These are phyloP conservation scores for Numida meleagris DNA, from an alignment of 2,113 vertebrate species.

Conservation along the genomic window DNA sequence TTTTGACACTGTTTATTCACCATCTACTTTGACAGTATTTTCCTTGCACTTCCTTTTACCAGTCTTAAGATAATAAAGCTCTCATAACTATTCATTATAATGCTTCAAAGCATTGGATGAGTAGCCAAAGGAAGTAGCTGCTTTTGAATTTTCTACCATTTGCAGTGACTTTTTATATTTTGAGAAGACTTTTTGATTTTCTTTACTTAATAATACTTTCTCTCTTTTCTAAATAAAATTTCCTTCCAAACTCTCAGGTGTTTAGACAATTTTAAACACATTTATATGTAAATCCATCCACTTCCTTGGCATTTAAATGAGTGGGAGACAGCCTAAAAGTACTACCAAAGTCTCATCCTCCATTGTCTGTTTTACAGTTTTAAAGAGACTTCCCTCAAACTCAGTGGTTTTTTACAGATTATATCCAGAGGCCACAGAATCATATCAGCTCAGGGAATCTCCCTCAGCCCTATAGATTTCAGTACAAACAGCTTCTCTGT, in stretches of 20 bases:
- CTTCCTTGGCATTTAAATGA: not conserved
- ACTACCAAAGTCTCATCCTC: not conserved
- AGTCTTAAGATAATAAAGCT: not conserved
- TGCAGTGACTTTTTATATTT: not conserved
- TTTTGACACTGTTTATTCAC: not conserved
- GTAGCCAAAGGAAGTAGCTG: not conserved
- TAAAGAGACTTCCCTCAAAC: not conserved
- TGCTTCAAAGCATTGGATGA: not conserved
- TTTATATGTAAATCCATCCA: not conserved
- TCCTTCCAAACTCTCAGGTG: not conserved
- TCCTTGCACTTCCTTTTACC: not conserved
- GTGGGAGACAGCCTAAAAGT: not conserved
- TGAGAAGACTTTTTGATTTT: not conserved
- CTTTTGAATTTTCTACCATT: not conserved
- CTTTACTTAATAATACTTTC: not conserved
- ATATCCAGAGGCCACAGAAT: not conserved
- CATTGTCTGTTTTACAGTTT: accelerated
- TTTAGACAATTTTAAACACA: not conserved
- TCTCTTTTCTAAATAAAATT: not conserved
- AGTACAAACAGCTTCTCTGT: not conserved
- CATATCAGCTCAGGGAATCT: not conserved
- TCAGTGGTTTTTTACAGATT: not conserved
- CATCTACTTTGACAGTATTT: slow-evolving; percentile 2
- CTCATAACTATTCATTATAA: not conserved
- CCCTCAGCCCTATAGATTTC: not conserved